Base-by-base conservation (phyloP, 2,113 vertebrate genomes). In the Zapornia atra region DNA sequence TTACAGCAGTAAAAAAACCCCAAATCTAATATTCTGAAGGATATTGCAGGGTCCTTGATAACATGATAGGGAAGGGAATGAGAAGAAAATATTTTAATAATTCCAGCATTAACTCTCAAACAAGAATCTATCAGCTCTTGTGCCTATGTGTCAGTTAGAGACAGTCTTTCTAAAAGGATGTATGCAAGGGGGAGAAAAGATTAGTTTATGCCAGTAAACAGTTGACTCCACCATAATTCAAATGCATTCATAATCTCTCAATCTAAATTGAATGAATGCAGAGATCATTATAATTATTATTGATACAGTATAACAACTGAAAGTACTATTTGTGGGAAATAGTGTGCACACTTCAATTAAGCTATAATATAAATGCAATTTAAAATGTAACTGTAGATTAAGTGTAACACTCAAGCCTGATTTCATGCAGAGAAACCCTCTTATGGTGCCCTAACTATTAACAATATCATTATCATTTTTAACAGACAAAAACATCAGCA, bases 321-420 rank as follows among this genome's bases (percentile, higher is more conserved):
- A 91, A 92, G 80, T 57, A 50, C 14, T 86, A 68, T 96, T 96
- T 90, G 78, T 92, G 64, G 72, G 69, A 94, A 96, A 95, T 81
- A 2, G 3, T 81, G 88, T 76, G 81, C 78, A 82, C 78, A 86
- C 83, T 95, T 94, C 93, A 97, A 96, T 96, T 96, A 96, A 88
- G 48, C 82, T 93, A 73, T 88, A 87, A 94, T 94, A 85, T 92
- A 94, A 91, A 94, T 92, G 84, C 90, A 94, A 90, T 96, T 97
- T 92, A 81, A 96, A 96, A 90, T 71, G 65, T 88, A 88, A 82
- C 87, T 90, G 93, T 54, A 91, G 91, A 92, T 94, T 94, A 96
- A 94, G 69, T 82, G 86, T 85, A 57, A 87, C 80, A 96, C 88
- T 96, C 73, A 91, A 94, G 70, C 83, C 77, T 95, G 83, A 94